Base-by-base conservation (phyloP, 2,797 vertebrate genomes). In the Somateria mollissima region DNA sequence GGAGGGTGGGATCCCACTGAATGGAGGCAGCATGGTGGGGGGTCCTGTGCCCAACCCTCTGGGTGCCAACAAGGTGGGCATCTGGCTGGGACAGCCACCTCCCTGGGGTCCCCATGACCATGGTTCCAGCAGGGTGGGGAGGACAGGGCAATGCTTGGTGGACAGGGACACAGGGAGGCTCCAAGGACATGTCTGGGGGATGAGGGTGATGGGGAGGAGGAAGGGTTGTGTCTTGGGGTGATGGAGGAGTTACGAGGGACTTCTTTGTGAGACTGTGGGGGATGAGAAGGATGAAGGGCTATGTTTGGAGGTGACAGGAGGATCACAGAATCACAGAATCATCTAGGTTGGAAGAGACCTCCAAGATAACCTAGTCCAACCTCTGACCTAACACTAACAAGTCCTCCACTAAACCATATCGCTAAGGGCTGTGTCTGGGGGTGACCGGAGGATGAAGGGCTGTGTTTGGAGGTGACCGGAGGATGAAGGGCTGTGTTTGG, bases 11-110 rank as follows among this genome's bases (percentile, higher is more conserved):
- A 51, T 61, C 14, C 51, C 67, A 17, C 2, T 43, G 14, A 13
- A n/a, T 2, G 1, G 41, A 66, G 61, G 8, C 1, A 24, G 32
- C 61, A 56, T 2, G 11, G 1, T 2, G 27, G 76, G 34, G 21
- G 25, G 28, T 32, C 21, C n/a, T n/a, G 11, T 51, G 16, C 2
- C 0, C 1, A 24, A 34, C 13, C 34, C 9, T 1, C 1, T 0
- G 54, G 30, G 37, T 75, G 49, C 36, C 4, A 2, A 14, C 65
- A 34, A 41, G 54, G 27, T 0, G 0, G 19, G 36, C 3, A 15
- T 14, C 19, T 0, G 3, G 45, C 2, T 2, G 43, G 4, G 47
- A 45, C 37, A 27, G 67, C 24, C 53, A 13, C 15, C 15, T 6
- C 20, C 45, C 15, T 3, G 1, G 58, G 37, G 74, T 54, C n/a